Base-by-base conservation (phyloP, 92 coral and sea anemone species). In the Zoanthus solanderi region DNA sequence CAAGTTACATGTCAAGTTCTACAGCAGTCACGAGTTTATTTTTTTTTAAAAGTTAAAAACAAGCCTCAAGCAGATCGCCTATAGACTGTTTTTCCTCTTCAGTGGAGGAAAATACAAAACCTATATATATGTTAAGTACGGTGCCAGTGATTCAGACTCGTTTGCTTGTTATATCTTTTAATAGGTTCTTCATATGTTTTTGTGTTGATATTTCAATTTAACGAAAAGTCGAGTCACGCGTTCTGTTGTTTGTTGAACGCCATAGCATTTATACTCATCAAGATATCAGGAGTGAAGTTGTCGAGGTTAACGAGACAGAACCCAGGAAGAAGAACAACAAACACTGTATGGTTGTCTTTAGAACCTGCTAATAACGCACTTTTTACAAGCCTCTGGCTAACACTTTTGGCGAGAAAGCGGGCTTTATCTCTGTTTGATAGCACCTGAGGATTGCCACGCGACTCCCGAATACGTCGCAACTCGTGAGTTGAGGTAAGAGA, bases 321-420 rank as follows among this genome's bases (percentile, higher is more conserved):
- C n/a, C 99, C 99, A 5, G 94, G 95, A 65, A 97, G 84, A 56
- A 97, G 93, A 72, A 92, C 83, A 56, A 90, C 95, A 79, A 96
- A 89, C 2, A 94, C 98, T 9, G 98, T 92, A 31, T 91, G 76
- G 71, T 95, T 92, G 83, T 91, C 95, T 52, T 92, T 85, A 8
- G 98, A 92, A 8, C 96, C 99, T n/a, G 99, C 98, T 15, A 95
- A 77, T 56, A 97, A 82, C n/a, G 98, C 96, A 73, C 96, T 89
- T 76, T 92, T 94, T 37, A 97, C 95, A 13, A 97, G 93, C 79
- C 99, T 93, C 87, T 93, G 93, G 74, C 96, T 87, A 14, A 97
- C 69, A 60, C 83, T 83, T 91, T 92, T 94, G 56, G 98, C 98
- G 73, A 97, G 80, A 44, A 97, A 78, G 9, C 93, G 90, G 86